These are phyloP conservation scores for Hydriomena furcata DNA, from an alignment of 2,888 invertebrate species.

Conservation along the genomic window DNA sequence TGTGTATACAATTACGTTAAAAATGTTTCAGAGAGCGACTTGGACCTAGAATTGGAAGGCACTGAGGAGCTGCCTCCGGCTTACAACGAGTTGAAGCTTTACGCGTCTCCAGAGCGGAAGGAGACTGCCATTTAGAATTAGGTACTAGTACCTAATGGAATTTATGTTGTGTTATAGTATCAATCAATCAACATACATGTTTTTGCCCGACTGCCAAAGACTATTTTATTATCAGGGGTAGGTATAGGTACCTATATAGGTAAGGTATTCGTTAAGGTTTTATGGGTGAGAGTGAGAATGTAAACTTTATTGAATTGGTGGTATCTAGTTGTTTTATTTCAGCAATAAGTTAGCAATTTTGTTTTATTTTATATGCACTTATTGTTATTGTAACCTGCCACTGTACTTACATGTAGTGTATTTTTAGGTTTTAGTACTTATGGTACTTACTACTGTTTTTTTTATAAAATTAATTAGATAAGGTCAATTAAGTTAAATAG, in stretches of 20 bases:
- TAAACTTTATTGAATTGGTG: neutral
- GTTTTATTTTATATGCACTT: neutral
- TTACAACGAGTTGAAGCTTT: slow-evolving; percentile 58
- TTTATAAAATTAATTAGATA: slow-evolving; percentile 16
- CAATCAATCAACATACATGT: neutral
- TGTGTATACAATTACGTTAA: too few species aligned
- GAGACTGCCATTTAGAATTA: slow-evolving; percentile 73
- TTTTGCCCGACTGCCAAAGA: neutral
- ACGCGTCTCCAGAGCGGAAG: slow-evolving; percentile 45
- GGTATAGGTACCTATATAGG: too few species aligned
- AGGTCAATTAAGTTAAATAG: slow-evolving; percentile 21
- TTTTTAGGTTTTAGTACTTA: too few species aligned
- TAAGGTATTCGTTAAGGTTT: too few species aligned
- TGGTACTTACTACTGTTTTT: neutral
- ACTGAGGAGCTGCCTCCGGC: slow-evolving; percentile 63
- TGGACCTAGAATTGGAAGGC: slow-evolving; percentile 64
- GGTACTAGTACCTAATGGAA: too few species aligned
- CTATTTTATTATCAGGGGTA: too few species aligned
- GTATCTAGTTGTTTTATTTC: neutral
- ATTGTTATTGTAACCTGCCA: neutral
- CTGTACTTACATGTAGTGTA: too few species aligned
- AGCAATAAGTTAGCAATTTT: neutral
- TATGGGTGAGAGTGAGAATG: too few species aligned
- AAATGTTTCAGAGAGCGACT: slow-evolving; percentile 63
- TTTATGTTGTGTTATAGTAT: too few species aligned